Percentiles rank a stretch among this genome's conserved stretches.
phyloP scores from a whole-genome alignment of 2,113 vertebrate species.

The Channa maculata region DNA sequence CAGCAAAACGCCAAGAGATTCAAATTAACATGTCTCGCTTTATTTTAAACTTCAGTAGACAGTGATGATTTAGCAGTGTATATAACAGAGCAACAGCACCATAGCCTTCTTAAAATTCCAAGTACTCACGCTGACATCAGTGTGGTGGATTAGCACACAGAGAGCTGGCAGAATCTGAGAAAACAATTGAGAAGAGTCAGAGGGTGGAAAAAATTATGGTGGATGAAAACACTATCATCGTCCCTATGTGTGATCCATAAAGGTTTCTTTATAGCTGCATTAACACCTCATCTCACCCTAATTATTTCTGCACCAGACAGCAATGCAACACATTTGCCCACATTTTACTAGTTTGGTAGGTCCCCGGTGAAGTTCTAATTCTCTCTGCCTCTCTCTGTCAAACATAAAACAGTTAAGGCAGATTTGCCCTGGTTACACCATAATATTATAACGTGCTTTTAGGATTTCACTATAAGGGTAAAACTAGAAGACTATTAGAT shows the following conservation, averaged over 20 bases:
- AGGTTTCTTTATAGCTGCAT: not conserved
- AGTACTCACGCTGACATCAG: conserved; percentile 97
- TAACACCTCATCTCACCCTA: too few species aligned
- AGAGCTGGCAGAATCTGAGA: conserved; percentile 95
- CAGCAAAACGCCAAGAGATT: not conserved
- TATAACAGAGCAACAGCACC: not conserved
- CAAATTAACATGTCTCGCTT: not conserved
- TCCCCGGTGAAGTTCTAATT: not conserved
- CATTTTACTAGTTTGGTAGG: not conserved
- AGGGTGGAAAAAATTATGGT: not conserved
- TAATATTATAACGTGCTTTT: too few species aligned
- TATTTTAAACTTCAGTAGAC: not conserved
- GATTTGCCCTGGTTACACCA: too few species aligned
- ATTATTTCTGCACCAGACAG: not conserved
- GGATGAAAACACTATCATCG: not conserved
- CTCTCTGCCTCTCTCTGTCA: not conserved
- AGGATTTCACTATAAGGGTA: too few species aligned
- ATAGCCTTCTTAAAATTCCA: not conserved
- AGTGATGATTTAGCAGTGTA: not conserved
- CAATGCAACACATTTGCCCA: not conserved
- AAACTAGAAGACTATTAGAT: too few species aligned
- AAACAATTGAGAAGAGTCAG: not conserved
- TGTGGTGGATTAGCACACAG: conserved; percentile 97
- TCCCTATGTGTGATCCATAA: not conserved
- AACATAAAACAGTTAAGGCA: not conserved